A percentile compares a stretch with the other conserved stretches of the same genome.
Conservation (phyloP, 2,113 vertebrate species). For the Lepidiolamprologus cunningtoni region DNA sequence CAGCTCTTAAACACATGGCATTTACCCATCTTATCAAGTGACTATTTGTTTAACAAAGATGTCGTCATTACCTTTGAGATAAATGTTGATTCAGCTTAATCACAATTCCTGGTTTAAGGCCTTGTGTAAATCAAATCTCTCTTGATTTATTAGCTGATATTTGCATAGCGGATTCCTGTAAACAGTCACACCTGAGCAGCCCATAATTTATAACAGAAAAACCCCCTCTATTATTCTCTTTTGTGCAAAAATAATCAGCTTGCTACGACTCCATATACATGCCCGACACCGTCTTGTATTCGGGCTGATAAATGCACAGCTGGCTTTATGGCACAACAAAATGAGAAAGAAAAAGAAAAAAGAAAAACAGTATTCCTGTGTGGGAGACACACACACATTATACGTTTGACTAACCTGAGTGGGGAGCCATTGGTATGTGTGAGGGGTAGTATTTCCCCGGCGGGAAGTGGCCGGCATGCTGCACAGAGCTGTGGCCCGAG, state of each 20-base stretch:
- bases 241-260: slow-evolving; percentile 4
- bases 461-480: slow-evolving; percentile 86
- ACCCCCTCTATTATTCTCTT: background rate
- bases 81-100: slow-evolving; percentile 34
- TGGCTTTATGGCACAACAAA: background rate
- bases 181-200: slow-evolving; percentile 23
- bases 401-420: slow-evolving; percentile 83
- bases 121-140: slow-evolving; percentile 5
- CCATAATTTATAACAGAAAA: background rate
- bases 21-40: slow-evolving; percentile 14
- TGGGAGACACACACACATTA: background rate
- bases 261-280: slow-evolving; percentile 4
- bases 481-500: slow-evolving; percentile 80
- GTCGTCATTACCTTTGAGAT: slow-evolving; percentile 16
- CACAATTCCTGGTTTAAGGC: background rate
- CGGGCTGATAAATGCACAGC: background rate
- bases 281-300: background rate
- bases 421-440: slow-evolving; percentile 91
- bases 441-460: slow-evolving; percentile 92
- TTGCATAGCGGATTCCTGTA: slow-evolving; percentile 32
- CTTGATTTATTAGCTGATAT: slow-evolving; percentile 34
- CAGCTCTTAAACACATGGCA: slow-evolving; percentile 13
- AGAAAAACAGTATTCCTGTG: background rate
- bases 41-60: slow-evolving; percentile 21
- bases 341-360: background rate